phyloP scores from a whole-genome alignment of 2,113 vertebrate species.

The Glaucidium brasilianum region DNA sequence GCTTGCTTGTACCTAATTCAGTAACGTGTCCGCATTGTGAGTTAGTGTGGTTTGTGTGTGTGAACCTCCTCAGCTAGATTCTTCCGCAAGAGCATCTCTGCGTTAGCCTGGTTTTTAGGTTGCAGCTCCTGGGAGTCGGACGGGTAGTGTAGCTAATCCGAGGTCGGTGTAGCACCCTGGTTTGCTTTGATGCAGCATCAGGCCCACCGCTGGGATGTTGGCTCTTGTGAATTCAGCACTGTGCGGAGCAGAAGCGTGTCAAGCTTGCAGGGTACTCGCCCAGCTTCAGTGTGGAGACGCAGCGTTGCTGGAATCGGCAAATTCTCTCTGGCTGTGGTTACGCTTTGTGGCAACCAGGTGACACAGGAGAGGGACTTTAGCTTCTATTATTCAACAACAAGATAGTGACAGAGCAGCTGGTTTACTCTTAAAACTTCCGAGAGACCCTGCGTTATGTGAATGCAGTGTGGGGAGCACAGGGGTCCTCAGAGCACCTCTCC shows the following conservation, averaged over 20 bases:
- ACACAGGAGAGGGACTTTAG: not conserved
- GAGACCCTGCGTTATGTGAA: accelerated
- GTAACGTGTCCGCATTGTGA: accelerated
- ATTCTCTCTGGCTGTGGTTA: not conserved
- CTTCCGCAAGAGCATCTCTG: not conserved
- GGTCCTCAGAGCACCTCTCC: not conserved
- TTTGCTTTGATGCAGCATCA: not conserved
- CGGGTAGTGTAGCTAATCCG: not conserved
- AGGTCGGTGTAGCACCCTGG: not conserved
- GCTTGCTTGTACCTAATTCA: not conserved
- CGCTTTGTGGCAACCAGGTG: not conserved
- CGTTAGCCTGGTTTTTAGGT: not conserved
- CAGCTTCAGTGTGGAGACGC: not conserved
- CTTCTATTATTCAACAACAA: not conserved
- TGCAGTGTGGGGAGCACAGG: accelerated
- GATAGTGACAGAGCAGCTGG: not conserved
- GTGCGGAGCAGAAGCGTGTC: not conserved
- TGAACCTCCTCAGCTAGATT: not conserved
- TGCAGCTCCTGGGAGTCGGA: not conserved
- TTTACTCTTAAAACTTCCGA: not conserved
- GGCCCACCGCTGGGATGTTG: accelerated
- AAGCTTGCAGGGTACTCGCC: not conserved
- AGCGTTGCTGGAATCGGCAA: accelerated
- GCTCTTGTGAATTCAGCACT: not conserved
- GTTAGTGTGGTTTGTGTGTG: too few species aligned